A percentile compares a stretch with the other conserved stretches of the same genome.
phyloP scores from a whole-genome alignment of 2,888 invertebrate species.

The Agrenia bidenticulata region DNA sequence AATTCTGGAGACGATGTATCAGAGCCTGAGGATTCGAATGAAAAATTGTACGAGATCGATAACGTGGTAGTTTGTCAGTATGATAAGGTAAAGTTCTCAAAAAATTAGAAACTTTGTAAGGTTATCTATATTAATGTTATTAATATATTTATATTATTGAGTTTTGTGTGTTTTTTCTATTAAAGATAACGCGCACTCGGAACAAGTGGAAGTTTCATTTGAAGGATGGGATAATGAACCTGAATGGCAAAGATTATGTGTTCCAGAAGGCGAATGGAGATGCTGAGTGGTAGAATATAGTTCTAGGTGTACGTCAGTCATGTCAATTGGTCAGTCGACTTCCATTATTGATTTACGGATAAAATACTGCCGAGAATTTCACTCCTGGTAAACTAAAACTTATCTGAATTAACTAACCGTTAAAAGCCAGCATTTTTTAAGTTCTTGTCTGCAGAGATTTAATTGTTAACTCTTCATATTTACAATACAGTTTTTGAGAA shows the following conservation, averaged over 20 bases:
- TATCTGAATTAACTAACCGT: no score
- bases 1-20: slow-evolving; percentile 98
- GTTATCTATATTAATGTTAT: background rate
- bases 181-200: slow-evolving; percentile 90
- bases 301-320: no score
- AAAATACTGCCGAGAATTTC: no score
- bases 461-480: no score
- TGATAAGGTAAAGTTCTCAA: slow-evolving; percentile 79
- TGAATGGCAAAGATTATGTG: slow-evolving; percentile 95
- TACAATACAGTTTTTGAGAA: no score
- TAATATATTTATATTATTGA: background rate
- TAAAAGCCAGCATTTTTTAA: no score
- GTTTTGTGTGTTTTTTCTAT: slow-evolving; percentile 32
- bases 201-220: slow-evolving; percentile 99
- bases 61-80: slow-evolving; percentile 99
- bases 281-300: slow-evolving; percentile 96
- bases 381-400: no score
- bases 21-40: slow-evolving; percentile 80
- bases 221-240: slow-evolving; percentile 99
- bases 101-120: background rate
- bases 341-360: no score
- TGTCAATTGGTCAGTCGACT: no score
- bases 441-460: no score
- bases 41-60: slow-evolving; percentile 91
- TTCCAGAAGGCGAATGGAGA: slow-evolving; percentile 99